Conservation (phyloP, 1,140 invertebrate genomes). For the Episyrphus balteatus region DNA sequence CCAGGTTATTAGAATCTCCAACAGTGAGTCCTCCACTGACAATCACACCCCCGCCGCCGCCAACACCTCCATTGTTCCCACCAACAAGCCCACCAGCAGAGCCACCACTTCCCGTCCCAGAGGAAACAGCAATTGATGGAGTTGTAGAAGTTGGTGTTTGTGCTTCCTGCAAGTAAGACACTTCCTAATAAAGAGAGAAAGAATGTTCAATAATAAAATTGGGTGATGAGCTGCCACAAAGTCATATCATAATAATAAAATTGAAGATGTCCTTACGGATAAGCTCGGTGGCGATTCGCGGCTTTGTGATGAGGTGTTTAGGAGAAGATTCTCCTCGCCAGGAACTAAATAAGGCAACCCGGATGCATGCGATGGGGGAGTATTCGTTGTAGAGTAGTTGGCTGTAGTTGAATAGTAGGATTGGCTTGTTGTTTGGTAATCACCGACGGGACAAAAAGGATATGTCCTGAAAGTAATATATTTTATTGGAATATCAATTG, state of each 20-base stretch:
- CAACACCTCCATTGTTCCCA: slow-evolving; percentile 39
- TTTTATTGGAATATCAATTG: no score
- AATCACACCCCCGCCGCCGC: slow-evolving; percentile 37
- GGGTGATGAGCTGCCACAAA: slow-evolving; percentile 4
- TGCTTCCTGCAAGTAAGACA: slow-evolving; percentile 36
- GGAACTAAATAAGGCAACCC: slow-evolving; percentile 48
- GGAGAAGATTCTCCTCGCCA: slow-evolving; percentile 47
- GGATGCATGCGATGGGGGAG: slow-evolving; percentile 45
- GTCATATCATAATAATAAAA: neutral
- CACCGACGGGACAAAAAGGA: slow-evolving; percentile 72
- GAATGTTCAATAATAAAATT: slow-evolving; percentile 2
- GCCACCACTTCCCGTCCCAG: slow-evolving; percentile 29
- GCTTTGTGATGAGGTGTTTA: slow-evolving; percentile 44
- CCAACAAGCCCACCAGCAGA: slow-evolving; percentile 33
- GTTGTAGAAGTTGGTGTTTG: slow-evolving; percentile 52
- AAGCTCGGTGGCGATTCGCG: slow-evolving; percentile 61
- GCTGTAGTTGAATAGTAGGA: slow-evolving; percentile 42
- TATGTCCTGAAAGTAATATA: slow-evolving; percentile 54
- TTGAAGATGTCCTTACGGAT: slow-evolving; percentile 38
- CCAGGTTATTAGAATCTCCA: slow-evolving; percentile 44
- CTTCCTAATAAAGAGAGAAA: slow-evolving; percentile 25
- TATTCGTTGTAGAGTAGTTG: slow-evolving; percentile 40
- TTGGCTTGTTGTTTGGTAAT: slow-evolving; percentile 45
- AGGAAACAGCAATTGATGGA: slow-evolving; percentile 40
- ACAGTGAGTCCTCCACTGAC: slow-evolving; percentile 22